Evolutionary conservation across 1,140 invertebrate species (phyloP), one percentile per base, ranked within the genome.

Genomic region (Dryas iulia): DNA sequence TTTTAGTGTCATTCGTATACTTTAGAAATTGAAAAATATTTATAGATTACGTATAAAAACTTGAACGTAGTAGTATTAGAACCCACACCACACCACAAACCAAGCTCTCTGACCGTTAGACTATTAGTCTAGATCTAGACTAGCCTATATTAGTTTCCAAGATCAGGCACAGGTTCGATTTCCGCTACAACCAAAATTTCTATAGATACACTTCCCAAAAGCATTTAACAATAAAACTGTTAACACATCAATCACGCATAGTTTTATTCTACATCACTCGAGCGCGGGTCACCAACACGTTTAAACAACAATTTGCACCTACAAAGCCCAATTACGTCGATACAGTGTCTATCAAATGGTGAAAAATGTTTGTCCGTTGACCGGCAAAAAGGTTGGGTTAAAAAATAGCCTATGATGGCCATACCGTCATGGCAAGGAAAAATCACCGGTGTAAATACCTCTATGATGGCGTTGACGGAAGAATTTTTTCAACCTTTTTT

Each of bases 251-350:
- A 66, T 59, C 64, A 52, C 33, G 25, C n/a, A 52, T 52, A 66
- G 64, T 71, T 66, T 71, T 71, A 56, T 65, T 72, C 68, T 69
- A 61, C 39, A 63, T 66, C 66, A 61, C 60, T 59, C 63, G 52
- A 62, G 47, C 65, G 59, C 71, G 67, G 69, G 66, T 71, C 68
- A 73, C 70, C 74, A n/a, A n/a, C n/a, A 72, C 76, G 79, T 78
- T 80, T 78, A 62, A 79, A 75, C 76, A 81, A 77, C 74, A 77
- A 77, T 82, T 82, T 81, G 57, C 71, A 69, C 70, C 65, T 75
- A 83, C 79, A 80, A 83, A 78, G 76, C 69, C 79, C 82, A 82
- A 83, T 82, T 83, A 83, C 74, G 70, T 63, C 72, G 75, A 73
- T 75, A 73, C 79, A 52, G 77, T 74, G 75, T 79, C 77, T 71